Evolutionary conservation across 2,113 vertebrate species (phyloP), one percentile per base, ranked within the genome.

Genomic region (Noctilio leporinus): DNA sequence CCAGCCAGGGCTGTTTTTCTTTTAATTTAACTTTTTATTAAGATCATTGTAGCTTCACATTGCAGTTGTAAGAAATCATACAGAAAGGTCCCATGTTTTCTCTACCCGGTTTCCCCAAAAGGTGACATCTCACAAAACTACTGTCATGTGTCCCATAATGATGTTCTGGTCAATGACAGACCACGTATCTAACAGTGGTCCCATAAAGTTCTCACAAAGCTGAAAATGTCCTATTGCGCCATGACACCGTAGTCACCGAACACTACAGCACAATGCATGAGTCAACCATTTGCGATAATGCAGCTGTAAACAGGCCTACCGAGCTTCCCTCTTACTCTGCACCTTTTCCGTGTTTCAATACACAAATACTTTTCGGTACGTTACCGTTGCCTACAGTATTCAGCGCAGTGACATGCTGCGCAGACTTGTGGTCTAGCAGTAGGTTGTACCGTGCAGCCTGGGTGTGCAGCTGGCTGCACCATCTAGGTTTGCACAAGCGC

Each of bases 11-110:
- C 57, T 59, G 57, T 59, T 59, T 26, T n/a, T n/a, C 78, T 67
- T 88, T 93, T 86, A 88, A 91, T 67, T 93, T 49, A 64, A 85
- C 45, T 70, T 91, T 87, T 72, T 57, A 81, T 85, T 91, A 40
- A 85, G 12, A 72, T 86, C 19, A 88, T 76, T 96, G 28, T 49
- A 87, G 12, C 28, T 20, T 76, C 33, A 69, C 22, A 43, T 80
- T 80, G 40, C 14, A 83, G 11, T 80, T 45, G 49, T 75, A 93
- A 83, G 22, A 91, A 75, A 81, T 45, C 78, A 93, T 75, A 70
- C 12, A 87, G 59, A 7, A 16, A 80, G 22, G 11, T 9, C 24
- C n/a, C 43, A 22, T 65, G 19, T 57, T 77, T 12, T 77, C 62
- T 62, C 94, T 65, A 93, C 19, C 38, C n/a, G 86, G 35, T 90